These are phyloP conservation scores for Agrotis clavis DNA, from an alignment of 2,888 invertebrate genomes.

Conservation along the genomic window DNA sequence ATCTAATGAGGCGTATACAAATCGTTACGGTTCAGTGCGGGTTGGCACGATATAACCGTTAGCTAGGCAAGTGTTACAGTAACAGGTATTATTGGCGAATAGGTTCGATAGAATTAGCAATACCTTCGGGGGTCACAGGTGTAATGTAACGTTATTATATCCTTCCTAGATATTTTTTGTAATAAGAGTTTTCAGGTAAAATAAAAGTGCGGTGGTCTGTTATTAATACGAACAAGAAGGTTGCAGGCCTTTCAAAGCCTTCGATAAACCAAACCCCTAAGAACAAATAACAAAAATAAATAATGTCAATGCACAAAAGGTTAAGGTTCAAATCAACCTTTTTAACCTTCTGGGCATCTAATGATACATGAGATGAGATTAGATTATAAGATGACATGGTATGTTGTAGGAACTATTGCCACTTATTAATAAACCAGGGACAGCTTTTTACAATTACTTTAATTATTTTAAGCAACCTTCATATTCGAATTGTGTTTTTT, in stretches of 20 bases:
- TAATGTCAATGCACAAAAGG: conserved; percentile 33
- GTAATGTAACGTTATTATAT: neutral
- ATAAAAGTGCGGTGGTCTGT: neutral
- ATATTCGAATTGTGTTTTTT: too few relatives aligned
- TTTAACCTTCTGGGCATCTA: conserved; percentile 24
- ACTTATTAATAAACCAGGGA: neutral
- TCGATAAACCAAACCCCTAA: conserved; percentile 10
- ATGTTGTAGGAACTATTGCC: neutral
- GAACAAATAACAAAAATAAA: conserved; percentile 24
- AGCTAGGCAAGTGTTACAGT: conserved; percentile 39
- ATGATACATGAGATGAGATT: conserved; percentile 16
- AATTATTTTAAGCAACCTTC: too few relatives aligned
- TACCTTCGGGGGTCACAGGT: neutral
- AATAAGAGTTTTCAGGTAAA: neutral
- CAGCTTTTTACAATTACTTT: neutral
- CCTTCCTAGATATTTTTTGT: neutral
- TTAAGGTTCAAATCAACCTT: conserved; percentile 31
- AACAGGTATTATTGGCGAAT: conserved; percentile 32
- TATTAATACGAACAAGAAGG: neutral
- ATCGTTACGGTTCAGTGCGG: conserved; percentile 59
- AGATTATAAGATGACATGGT: neutral
- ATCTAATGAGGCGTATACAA: conserved; percentile 58
- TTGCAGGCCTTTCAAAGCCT: neutral
- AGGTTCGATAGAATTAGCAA: conserved; percentile 22
- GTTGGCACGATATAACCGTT: conserved; percentile 55